Base-by-base conservation (phyloP, 1,140 invertebrate species). In the Panulirus ornatus region DNA sequence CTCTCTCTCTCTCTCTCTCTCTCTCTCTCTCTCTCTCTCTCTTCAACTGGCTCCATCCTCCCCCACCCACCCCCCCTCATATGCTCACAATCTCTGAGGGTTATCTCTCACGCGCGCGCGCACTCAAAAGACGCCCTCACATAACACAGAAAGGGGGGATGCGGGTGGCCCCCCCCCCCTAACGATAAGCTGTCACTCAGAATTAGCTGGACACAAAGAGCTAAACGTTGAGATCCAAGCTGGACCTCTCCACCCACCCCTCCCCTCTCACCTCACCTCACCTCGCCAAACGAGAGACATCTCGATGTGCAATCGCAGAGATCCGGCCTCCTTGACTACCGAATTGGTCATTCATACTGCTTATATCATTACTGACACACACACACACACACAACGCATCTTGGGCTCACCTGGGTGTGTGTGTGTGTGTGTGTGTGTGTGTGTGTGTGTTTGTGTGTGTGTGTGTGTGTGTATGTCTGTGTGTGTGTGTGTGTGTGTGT, bases 361-460 rank as follows among this genome's bases (percentile, higher is more conserved):
- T 70, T 70, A 30, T 70, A n/a, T 70, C 66, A 9, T 70, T 9
- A n/a, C n/a, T n/a, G n/a, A n/a, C n/a, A n/a, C n/a, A n/a, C n/a
- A n/a, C n/a, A n/a, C n/a, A n/a, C n/a, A n/a, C n/a, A n/a, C n/a
- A n/a, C n/a, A n/a, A 75, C 36, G 22, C 71, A 36, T 75, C 36
- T 75, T 34, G 34, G 71, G 27, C 34, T 75, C 44, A 47, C 30
- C 71, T n/a, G 40, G 22, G 22, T 42, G 40, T 78, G 14, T 78
- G 8, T 78, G 36, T 78, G n/a, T 78, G 22, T 78, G 0, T 78
- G 76, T 78, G n/a, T 42, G 40, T 78, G 38, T 76, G 11, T 42
- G 73, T 76, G 22, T 76, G 38, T 76, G 9, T 76, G 38, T 73
- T 34, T 36, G 16, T 73, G 27, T 73, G 30, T 40, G 16, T 73